Evolutionary conservation across 1,140 invertebrate genomes (phyloP), one percentile per base, ranked within the genome.

Genomic region (Stenopsyche tienmushanensis): DNA sequence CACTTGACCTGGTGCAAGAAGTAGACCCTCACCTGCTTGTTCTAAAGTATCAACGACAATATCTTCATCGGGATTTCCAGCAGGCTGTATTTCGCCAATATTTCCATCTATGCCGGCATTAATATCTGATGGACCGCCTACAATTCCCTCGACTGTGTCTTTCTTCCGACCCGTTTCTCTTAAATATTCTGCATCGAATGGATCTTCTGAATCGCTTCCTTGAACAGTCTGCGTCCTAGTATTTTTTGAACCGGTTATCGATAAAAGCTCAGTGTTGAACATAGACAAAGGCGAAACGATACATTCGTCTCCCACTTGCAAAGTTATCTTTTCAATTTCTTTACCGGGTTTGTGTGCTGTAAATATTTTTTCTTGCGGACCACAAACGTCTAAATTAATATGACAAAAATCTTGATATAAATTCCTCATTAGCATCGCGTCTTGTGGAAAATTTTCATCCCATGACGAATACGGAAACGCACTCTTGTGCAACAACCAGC

Each of bases 401-500:
- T 97, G 94, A 72, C 94, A 97, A 72, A 92, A 91, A 17, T 90
- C 88, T 78, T 94, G 90, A 78, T 97, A 97, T 1, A 97, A 75
- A 72, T 92, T 88, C 65, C 90, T 86, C 66, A 97, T 79, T 3
- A 97, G 78, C 57, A 87, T 80, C 0, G 88, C 86, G 77, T 92
- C 90, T 66, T 87, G 77, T 64, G 85, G 86, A 71, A 88, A 86
- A 39, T 80, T 80, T 64, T 88, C 85, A 71, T 87, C 86, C 73
- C 92, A 91, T 50, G 85, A 83, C 73, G 89, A 90, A 68, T 94
- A 94, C 0, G 94, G 94, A 75, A 97, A 96, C 1, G 90, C 90
- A 73, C 90, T 91, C 73, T 94, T 93, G 70, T 90, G 88, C 20
- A 97, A 79, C 50, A 97, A 79, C 88, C 91, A 94, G 60, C 88